A percentile compares a stretch with the other conserved stretches of the same genome.
Evolutionary conservation across 2,888 invertebrate genomes (phyloP).

Genomic region (Thysanoteuthis rhombus): DNA sequence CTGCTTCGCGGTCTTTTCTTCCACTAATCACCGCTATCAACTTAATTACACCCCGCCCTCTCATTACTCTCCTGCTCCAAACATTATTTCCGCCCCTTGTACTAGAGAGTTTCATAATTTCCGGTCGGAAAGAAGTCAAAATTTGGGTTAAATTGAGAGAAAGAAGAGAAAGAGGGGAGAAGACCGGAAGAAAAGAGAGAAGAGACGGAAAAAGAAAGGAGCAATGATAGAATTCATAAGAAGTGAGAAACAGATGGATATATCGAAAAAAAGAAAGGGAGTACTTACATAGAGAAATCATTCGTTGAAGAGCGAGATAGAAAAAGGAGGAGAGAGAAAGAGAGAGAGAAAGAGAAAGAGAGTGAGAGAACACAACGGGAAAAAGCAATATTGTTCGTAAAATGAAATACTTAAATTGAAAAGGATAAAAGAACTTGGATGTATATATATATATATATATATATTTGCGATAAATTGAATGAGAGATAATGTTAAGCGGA

Average conservation of each 20-base stretch:
- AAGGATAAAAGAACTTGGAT: background rate
- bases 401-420: background rate
- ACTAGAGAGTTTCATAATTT: slow-evolving; percentile 12
- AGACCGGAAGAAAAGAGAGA: too few relatives aligned
- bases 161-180: background rate
- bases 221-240: background rate
- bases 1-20: background rate
- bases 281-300: background rate
- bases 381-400: background rate
- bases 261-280: background rate
- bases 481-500: background rate
- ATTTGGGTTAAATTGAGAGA: slow-evolving; percentile 12
- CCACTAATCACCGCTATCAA: slow-evolving; percentile 12
- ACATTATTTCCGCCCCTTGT: background rate
- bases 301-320: background rate
- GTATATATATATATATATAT: background rate
- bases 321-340: background rate
- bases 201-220: background rate
- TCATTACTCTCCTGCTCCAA: background rate
- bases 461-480: background rate
- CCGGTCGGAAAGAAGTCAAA: background rate
- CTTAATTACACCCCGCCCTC: background rate
- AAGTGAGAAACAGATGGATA: background rate
- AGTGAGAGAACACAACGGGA: background rate
- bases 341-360: background rate